Evolutionary conservation across 1,140 invertebrate species (phyloP), one percentile per base, ranked within the genome.

Genomic region (Drosophila sturtevanti): DNA sequence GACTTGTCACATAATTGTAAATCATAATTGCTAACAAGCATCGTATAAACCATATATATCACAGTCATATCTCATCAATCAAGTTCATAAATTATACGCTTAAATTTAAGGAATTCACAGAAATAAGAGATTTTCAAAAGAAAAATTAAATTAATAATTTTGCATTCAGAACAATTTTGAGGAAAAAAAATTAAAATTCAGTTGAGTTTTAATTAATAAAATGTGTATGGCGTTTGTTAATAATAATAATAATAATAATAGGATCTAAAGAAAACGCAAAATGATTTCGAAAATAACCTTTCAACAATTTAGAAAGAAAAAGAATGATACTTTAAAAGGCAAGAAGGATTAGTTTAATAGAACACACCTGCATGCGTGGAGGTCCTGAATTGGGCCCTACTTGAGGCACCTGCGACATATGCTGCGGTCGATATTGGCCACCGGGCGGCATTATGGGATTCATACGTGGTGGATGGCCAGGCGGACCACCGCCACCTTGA

Each of bases 381-480:
- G 91, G 90, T 63, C 91, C 91, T 5, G 84, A 72, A 62, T 92
- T 92, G 18, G 79, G 91, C 44, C 90, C 90, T 41, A 91, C 82
- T 62, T 91, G 91, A 56, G 93, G 93, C 16, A 91, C 91, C 77
- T 93, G 92, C 7, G 93, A 93, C 91, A 92, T 92, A 44, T 92
- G 91, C 12, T 92, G 91, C 0, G 91, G 91, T 9, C 91, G 76
- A 66, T 87, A 92, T 63, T 91, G 89, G 2, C 86, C 41, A 48
- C 41, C 86, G 6, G 89, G 91, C 37, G 77, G 79, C 82, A 91
- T 89, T 48, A 90, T 92, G 52, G 89, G 90, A 63, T 92, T 95
- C 93, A 95, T 95, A 60, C 94, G 93, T 38, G 94, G 94, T 22
- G 94, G 94, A 86, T 94, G 94, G 70, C 94, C 94, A 68, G 81